phyloP scores from a whole-genome alignment of 2,797 vertebrate species.

The Steatocranus sp. region DNA sequence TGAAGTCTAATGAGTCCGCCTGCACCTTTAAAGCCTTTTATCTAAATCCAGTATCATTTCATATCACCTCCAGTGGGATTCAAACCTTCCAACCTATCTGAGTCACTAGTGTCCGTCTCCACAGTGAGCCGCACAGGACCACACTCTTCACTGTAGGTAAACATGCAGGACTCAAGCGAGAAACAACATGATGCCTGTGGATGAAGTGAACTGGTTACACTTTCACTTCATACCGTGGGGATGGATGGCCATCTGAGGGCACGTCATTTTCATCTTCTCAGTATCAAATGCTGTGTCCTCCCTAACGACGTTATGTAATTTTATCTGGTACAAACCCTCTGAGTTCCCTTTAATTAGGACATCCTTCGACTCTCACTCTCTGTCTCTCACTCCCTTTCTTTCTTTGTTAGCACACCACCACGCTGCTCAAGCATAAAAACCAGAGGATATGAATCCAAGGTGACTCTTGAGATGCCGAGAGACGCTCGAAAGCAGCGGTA shows the following conservation, averaged over 20 bases:
- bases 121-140: conserved; percentile 13
- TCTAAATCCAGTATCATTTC: neutral
- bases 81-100: neutral
- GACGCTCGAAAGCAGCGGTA: conserved; percentile 32
- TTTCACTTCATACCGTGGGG: conserved; percentile 22
- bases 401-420: conserved; percentile 59
- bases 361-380: conserved; percentile 63
- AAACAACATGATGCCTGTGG: neutral
- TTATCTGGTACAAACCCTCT: conserved; percentile 80
- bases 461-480: conserved; percentile 64
- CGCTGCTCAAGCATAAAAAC: conserved; percentile 47
- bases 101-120: neutral
- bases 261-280: conserved; percentile 67
- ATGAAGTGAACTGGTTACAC: conserved; percentile 30
- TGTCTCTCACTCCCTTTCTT: conserved; percentile 47
- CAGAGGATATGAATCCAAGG: conserved; percentile 66
- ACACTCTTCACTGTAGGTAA: conserved; percentile 8
- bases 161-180: conserved; percentile 2
- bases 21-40: neutral
- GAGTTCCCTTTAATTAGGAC: conserved; percentile 81
- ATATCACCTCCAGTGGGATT: neutral
- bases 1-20: neutral
- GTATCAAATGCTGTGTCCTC: conserved; percentile 72
- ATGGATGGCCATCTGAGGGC: conserved; percentile 58
- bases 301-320: conserved; percentile 79